These are phyloP conservation scores for Azorinus chamasolen DNA, from an alignment of 2,888 invertebrate genomes.

Conservation along the genomic window DNA sequence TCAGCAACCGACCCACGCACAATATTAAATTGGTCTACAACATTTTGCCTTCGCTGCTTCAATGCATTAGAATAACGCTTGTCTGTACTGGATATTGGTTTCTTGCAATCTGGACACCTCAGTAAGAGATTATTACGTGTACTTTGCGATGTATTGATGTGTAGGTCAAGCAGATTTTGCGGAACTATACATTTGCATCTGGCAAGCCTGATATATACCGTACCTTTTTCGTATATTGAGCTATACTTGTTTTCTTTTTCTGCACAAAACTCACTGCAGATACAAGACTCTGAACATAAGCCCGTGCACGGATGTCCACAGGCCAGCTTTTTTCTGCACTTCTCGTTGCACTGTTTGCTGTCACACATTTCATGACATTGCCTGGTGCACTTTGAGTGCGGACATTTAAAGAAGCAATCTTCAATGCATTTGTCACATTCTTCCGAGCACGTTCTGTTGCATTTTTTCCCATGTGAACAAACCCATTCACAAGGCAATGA, in stretches of 20 bases:
- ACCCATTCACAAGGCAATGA: slow-evolving; percentile 81
- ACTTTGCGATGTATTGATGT: too few species aligned
- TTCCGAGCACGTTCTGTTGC: slow-evolving; percentile 78
- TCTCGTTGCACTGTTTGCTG: slow-evolving; percentile 80
- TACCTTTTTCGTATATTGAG: slow-evolving; percentile 85
- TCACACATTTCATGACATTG: slow-evolving; percentile 84
- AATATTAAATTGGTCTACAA: too few species aligned
- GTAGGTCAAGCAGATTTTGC: slow-evolving; percentile 63
- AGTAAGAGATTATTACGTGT: too few species aligned
- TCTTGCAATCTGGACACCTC: too few species aligned
- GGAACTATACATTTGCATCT: slow-evolving; percentile 81
- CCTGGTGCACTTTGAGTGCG: slow-evolving; percentile 77
- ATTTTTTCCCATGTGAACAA: slow-evolving; percentile 79
- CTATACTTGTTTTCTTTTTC: slow-evolving; percentile 81
- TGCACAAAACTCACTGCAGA: slow-evolving; percentile 75
- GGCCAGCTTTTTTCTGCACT: slow-evolving; percentile 79
- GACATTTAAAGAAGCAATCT: slow-evolving; percentile 80
- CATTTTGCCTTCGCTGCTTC: too few species aligned
- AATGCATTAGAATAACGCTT: too few species aligned
- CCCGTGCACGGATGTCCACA: slow-evolving; percentile 90
- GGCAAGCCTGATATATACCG: slow-evolving; percentile 82
- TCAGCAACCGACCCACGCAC: too few species aligned
- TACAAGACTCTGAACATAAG: slow-evolving; percentile 91
- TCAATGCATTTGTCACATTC: slow-evolving; percentile 81
- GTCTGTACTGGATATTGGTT: too few species aligned